Evolutionary conservation across 2,797 vertebrate genomes (phyloP), one percentile per base, ranked within the genome.

Genomic region (Hyperoplus immaculatus): DNA sequence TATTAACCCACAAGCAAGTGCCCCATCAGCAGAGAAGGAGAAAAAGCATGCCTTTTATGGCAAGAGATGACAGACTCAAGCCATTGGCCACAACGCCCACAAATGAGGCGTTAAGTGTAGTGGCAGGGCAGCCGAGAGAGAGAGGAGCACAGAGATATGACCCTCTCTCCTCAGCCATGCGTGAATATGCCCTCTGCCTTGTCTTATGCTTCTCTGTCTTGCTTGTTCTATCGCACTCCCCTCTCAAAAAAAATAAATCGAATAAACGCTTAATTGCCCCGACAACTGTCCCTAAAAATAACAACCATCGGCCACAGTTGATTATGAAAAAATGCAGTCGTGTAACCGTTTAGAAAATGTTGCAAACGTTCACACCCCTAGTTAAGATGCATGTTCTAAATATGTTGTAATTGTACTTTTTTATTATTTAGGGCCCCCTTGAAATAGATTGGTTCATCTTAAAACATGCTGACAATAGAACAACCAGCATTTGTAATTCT

Each of bases 281-380:
- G 21, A 71, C 73, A 82, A 81, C 50, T 56, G 72, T 64, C 64
- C 50, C 53, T 45, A 38, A 87, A 92, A 89, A 92, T 91, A 96
- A 94, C 93, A 94, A 96, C 95, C 93, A 93, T 96, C 95, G 96
- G 92, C 95, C 95, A 95, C 93, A 96, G 95, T 91, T 89, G 87
- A 94, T 95, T 29, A 29, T 29, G 29, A 29, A 29, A 29, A 29
- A 29, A 29, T 29, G 29, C 29, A 29, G 29, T 29, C 29, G 29
- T 29, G 29, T 29, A 29, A 29, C 29, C 29, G 29, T 29, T 29
- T 29, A 29, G 29, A 29, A 29, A 29, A 29, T 29, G 29, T 29
- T 29, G 3, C 29, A 29, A 29, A 29, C 29, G 29, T 29, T 29
- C 29, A 29, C 29, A 29, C 29, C 29, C 29, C 29, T 29, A 29